These are phyloP conservation scores for Drosophila dives DNA, from an alignment of 2,888 invertebrate genomes.

Conservation along the genomic window DNA sequence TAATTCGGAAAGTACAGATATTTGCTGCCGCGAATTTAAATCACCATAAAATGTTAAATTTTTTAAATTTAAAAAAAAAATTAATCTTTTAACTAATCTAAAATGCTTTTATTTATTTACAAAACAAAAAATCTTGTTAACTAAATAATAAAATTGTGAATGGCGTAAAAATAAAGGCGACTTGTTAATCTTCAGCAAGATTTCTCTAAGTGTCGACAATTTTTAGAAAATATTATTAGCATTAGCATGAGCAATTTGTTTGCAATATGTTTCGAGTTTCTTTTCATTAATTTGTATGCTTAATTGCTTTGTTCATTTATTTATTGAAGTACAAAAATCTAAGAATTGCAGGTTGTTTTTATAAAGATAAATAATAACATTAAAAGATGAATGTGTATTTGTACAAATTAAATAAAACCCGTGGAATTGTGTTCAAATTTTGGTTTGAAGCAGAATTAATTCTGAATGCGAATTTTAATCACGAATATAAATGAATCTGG, in stretches of 20 bases:
- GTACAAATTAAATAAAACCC: background rate
- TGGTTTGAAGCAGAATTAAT: background rate
- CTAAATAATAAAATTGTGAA: background rate
- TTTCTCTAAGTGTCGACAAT: background rate
- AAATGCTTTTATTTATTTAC: background rate
- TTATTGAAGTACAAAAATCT: background rate
- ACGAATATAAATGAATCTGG: background rate
- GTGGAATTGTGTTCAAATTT: background rate
- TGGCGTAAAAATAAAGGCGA: background rate
- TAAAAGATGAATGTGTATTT: background rate
- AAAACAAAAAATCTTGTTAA: background rate
- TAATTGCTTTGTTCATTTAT: background rate
- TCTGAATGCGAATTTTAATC: background rate
- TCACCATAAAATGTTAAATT: background rate
- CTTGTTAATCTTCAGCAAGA: accelerated
- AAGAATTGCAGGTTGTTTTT: background rate
- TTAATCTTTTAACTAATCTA: background rate
- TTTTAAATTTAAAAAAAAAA: background rate
- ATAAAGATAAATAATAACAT: background rate
- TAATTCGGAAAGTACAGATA: background rate
- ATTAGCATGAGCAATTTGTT: background rate
- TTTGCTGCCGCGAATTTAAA: background rate
- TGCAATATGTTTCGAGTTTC: background rate
- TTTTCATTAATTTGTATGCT: background rate
- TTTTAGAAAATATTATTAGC: background rate